These are phyloP conservation scores for Lithosia quadra DNA, from an alignment of 2,888 invertebrate genomes.

Conservation along the genomic window DNA sequence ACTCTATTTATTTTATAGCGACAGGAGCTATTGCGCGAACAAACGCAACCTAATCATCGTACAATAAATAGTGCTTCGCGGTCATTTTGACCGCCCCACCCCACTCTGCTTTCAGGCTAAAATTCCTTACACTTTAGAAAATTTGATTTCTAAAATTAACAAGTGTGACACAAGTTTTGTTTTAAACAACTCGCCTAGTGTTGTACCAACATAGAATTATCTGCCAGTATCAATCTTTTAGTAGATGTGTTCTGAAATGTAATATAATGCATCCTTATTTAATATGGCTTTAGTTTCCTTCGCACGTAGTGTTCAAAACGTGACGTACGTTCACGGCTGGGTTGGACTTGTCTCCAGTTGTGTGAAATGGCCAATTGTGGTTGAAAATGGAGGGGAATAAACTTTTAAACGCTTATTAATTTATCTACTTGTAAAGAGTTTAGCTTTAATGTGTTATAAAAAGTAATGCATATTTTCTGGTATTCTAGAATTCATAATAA, in stretches of 20 bases:
- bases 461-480: background rate
- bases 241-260: background rate
- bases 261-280: slow-evolving; percentile 1
- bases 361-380: slow-evolving; percentile 9
- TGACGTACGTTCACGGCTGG: slow-evolving; percentile 65
- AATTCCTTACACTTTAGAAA: too few relatives aligned
- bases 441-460: background rate
- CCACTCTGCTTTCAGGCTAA: too few relatives aligned
- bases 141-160: too few relatives aligned
- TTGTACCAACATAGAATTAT: too few relatives aligned
- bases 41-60: too few relatives aligned
- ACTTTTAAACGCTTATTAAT: background rate
- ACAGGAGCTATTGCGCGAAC: too few relatives aligned
- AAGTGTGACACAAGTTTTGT: too few relatives aligned
- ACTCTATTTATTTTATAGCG: too few relatives aligned
- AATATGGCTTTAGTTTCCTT: slow-evolving; percentile 49
- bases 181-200: background rate
- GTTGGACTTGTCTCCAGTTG: slow-evolving; percentile 28
- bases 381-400: background rate
- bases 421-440: background rate
- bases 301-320: slow-evolving; percentile 67
- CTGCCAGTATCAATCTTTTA: background rate
- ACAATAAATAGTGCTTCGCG: too few relatives aligned
- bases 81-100: too few relatives aligned
- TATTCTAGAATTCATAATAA: too few relatives aligned